Conservation (phyloP, 1,140 invertebrate species). For the Zaprionus camerounensis region DNA sequence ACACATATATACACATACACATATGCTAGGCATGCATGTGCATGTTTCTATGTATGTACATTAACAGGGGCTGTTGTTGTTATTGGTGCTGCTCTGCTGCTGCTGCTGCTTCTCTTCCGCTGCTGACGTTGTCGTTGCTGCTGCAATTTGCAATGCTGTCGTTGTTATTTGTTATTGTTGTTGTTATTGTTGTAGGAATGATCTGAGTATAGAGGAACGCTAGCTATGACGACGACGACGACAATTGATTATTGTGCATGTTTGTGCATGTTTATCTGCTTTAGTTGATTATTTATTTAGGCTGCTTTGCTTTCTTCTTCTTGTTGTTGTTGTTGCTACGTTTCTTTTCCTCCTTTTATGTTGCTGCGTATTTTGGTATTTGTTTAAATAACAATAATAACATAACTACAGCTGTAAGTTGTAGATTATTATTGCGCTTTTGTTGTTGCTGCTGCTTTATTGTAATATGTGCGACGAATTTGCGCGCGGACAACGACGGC, state of each 20-base stretch:
- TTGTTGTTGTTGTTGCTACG: slow-evolving; percentile 25
- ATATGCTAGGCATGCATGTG: slow-evolving; percentile 24
- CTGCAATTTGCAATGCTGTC: slow-evolving; percentile 39
- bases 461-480: slow-evolving; percentile 46
- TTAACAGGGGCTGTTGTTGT: slow-evolving; percentile 52
- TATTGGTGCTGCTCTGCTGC: slow-evolving; percentile 28
- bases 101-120: slow-evolving; percentile 30
- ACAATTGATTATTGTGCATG: slow-evolving; percentile 33
- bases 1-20: background rate
- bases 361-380: slow-evolving; percentile 21
- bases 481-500: slow-evolving; percentile 38
- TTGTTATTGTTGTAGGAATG: slow-evolving; percentile 65
- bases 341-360: slow-evolving; percentile 11
- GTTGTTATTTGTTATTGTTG: slow-evolving; percentile 25
- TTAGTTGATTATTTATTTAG: slow-evolving; percentile 42
- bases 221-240: slow-evolving; percentile 44
- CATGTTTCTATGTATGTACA: slow-evolving; percentile 41
- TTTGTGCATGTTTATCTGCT: slow-evolving; percentile 47
- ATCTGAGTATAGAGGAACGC: slow-evolving; percentile 78
- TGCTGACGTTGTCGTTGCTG: slow-evolving; percentile 40
- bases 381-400: slow-evolving; percentile 33
- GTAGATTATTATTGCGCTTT: slow-evolving; percentile 22
- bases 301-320: slow-evolving; percentile 28
- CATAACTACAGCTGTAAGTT: slow-evolving; percentile 35
- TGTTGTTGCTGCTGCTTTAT: slow-evolving; percentile 32